phyloP scores from a whole-genome alignment of 2,797 vertebrate species.

The Falco peregrinus region DNA sequence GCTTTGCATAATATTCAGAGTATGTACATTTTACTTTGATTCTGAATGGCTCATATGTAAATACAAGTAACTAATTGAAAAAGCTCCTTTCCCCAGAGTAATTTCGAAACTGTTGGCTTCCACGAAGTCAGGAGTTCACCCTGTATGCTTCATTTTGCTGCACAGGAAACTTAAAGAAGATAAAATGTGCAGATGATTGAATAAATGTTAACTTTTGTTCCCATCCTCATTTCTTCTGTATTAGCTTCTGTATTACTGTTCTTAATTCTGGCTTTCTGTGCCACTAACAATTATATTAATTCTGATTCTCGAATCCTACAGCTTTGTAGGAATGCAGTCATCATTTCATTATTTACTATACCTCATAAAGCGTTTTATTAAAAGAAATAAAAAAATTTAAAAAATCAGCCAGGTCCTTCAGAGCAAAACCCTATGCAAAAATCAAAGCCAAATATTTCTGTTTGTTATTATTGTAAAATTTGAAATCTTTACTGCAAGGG shows the following conservation, averaged over 20 bases:
- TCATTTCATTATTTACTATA: background rate
- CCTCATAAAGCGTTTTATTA: background rate
- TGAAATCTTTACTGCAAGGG: background rate
- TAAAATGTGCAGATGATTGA: background rate
- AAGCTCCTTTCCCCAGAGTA: background rate
- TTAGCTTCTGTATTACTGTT: background rate
- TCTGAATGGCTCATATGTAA: background rate
- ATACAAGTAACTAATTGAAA: background rate
- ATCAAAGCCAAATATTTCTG: background rate
- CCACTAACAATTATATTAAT: background rate
- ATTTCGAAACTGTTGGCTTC: background rate
- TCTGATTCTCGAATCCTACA: background rate
- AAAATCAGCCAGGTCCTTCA: background rate
- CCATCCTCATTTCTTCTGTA: background rate
- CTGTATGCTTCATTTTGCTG: background rate
- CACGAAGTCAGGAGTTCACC: background rate
- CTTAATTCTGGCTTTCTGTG: background rate
- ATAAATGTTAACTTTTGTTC: background rate
- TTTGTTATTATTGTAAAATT: background rate
- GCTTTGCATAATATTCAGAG: background rate
- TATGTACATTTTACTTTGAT: background rate
- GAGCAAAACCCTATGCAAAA: constrained; percentile 1
- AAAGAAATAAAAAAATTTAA: background rate
- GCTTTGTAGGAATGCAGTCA: background rate
- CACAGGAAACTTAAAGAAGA: background rate